Evolutionary conservation across 2,888 invertebrate genomes (phyloP), one percentile per base, ranked within the genome.

Genomic region (Trachelus tabidus): DNA sequence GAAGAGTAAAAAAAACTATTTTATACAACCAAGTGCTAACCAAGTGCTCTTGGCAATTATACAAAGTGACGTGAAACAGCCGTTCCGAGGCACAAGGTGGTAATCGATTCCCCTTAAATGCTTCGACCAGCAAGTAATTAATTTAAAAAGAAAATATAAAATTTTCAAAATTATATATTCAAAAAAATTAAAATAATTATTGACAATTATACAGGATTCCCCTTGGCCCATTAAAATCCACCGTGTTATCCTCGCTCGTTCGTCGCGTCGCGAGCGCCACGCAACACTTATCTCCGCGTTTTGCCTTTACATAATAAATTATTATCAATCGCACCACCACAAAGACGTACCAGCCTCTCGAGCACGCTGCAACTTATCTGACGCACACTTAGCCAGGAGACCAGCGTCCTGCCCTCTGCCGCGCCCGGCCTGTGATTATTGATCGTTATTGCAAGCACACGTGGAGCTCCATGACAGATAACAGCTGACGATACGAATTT

Each of bases 401-500:
- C 9, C 56, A 73, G 73, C 76, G 76, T 78, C 79, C 77, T 34
- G 69, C 73, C 73, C 15, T 73, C 40, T 69, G 69, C n/a, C 76
- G 76, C 37, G 69, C 56, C 76, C 79, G 76, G 79, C 76, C 34
- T 34, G 80, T 82, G 79, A 81, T 82, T 82, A 83, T 84, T 81
- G 82, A 83, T 84, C 79, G 34, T 73, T 34, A 77, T 73, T 77
- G 80, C 75, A 76, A 76, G 69, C 76, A 75, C 78, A 80, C 79
- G 79, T 77, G 77, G 69, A 75, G n/a, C 75, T 76, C 81, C 76
- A 81, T 79, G 82, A 82, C 83, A 81, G 82, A 83, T 83, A 83
- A 82, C 83, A 82, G 79, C 80, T 79, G 81, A 83, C 80, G 83
- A 83, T 83, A 82, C 80, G 79, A 83, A 84, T 79, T 83, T 79